Evolutionary conservation across 2,113 vertebrate species (phyloP).

Genomic region (Onychostruthus taczanowskii): DNA sequence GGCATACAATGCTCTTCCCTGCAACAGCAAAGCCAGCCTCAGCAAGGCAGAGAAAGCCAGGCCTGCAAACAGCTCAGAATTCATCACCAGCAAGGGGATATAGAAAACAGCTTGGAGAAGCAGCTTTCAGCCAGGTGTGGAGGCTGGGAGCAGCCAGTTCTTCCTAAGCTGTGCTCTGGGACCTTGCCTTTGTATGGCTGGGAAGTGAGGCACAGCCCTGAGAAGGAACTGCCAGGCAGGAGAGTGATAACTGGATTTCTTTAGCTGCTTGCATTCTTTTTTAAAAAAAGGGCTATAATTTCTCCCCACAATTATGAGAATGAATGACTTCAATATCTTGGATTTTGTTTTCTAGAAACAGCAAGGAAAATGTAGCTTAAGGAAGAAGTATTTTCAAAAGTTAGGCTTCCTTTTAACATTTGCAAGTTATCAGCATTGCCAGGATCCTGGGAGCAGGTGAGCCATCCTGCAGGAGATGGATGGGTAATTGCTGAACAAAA

Average conservation of each 20-base stretch:
- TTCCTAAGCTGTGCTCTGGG: not conserved
- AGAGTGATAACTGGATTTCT: not conserved
- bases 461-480: not conserved
- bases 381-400: not conserved
- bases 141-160: not conserved
- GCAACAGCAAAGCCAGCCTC: not conserved
- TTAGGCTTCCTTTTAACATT: not conserved
- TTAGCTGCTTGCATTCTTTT: not conserved
- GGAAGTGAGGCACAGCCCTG: not conserved
- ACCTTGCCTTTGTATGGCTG: not conserved
- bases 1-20: not conserved
- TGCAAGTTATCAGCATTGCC: constrained; percentile 5
- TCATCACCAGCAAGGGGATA: not conserved
- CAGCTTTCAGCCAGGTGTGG: not conserved
- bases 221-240: not conserved
- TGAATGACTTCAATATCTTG: not conserved
- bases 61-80: not conserved
- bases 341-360: not conserved
- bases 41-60: not conserved
- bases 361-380: not conserved
- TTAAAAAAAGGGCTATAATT: not conserved
- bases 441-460: not conserved
- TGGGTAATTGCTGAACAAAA: constrained; percentile 17
- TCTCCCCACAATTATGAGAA: not conserved
- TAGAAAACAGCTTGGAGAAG: not conserved